Percentiles rank a stretch among this genome's conserved stretches.
Conservation (phyloP, 2,113 vertebrate genomes). For the Sylvicapra grimmia region DNA sequence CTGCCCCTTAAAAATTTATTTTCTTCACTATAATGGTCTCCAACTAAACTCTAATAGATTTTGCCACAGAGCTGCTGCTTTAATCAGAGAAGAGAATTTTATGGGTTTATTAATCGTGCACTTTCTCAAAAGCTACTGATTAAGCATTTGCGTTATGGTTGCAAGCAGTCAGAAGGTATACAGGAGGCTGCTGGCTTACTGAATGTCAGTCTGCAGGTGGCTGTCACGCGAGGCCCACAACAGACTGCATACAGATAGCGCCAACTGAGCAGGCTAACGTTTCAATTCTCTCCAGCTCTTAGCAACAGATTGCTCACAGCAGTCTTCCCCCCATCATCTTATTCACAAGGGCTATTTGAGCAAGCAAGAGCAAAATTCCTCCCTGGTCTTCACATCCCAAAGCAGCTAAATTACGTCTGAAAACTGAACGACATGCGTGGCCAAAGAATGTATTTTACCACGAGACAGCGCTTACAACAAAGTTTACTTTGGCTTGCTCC, state of each 20-base stretch:
- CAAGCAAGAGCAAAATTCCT: slow-evolving; percentile 44
- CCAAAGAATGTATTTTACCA: slow-evolving; percentile 1
- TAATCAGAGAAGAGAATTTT: slow-evolving; percentile 67
- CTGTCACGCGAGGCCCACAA: slow-evolving; percentile 50
- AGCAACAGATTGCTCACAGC: slow-evolving; percentile 40
- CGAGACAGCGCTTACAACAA: background rate
- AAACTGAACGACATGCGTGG: slow-evolving; percentile 61
- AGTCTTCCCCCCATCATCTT: slow-evolving; percentile 41
- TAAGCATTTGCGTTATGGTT: slow-evolving; percentile 63
- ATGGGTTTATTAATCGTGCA: slow-evolving; percentile 61
- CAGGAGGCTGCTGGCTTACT: background rate
- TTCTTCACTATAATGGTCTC: slow-evolving; percentile 55
- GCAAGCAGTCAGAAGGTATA: slow-evolving; percentile 56
- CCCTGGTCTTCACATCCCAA: background rate
- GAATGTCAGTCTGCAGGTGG: slow-evolving; percentile 53
- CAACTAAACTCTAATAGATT: slow-evolving; percentile 66
- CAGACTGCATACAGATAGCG: slow-evolving; percentile 61
- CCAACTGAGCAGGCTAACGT: slow-evolving; percentile 56
- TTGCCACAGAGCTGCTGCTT: slow-evolving; percentile 51
- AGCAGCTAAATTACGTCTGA: slow-evolving; percentile 56
- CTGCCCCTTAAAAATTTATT: slow-evolving; percentile 67
- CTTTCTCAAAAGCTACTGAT: slow-evolving; percentile 69
- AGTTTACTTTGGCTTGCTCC: slow-evolving; percentile 54
- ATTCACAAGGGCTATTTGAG: slow-evolving; percentile 56
- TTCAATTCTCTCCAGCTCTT: background rate